Evolutionary conservation across 2,888 invertebrate genomes (phyloP).

Genomic region (Noctua fimbriata): DNA sequence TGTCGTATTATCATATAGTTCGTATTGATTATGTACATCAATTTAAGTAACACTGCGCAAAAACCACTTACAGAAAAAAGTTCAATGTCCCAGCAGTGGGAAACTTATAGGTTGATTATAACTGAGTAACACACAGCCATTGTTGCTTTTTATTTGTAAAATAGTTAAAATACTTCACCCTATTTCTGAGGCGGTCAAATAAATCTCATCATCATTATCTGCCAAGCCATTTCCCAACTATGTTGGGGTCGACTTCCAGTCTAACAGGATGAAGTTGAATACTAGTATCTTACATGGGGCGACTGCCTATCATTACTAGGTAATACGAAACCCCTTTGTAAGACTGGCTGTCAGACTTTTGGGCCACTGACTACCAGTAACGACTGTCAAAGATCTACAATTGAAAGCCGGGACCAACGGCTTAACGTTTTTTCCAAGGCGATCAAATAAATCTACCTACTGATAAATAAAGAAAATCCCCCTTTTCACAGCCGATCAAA

Average conservation of each 20-base stretch:
- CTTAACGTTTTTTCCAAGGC: background rate
- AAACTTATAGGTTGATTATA: background rate
- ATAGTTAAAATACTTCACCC: background rate
- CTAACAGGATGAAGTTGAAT: background rate
- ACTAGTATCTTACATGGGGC: background rate
- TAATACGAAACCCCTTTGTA: background rate
- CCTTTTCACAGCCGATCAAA: constrained; percentile 11
- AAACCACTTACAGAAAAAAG: too few relatives aligned
- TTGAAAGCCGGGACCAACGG: background rate
- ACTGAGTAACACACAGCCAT: background rate
- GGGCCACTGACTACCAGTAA: background rate
- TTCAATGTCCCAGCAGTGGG: background rate
- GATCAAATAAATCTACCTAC: background rate
- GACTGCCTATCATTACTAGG: background rate
- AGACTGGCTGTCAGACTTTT: background rate
- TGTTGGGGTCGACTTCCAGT: background rate
- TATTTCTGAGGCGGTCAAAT: background rate
- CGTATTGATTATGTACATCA: too few relatives aligned
- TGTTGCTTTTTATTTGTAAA: background rate
- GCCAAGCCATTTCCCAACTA: background rate
- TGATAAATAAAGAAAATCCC: background rate
- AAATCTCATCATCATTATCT: background rate
- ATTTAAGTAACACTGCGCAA: too few relatives aligned
- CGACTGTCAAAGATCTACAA: background rate
- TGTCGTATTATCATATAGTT: too few relatives aligned